These are phyloP conservation scores for Rhynchomys soricoides DNA, from an alignment of 2,113 vertebrate species.

Conservation along the genomic window DNA sequence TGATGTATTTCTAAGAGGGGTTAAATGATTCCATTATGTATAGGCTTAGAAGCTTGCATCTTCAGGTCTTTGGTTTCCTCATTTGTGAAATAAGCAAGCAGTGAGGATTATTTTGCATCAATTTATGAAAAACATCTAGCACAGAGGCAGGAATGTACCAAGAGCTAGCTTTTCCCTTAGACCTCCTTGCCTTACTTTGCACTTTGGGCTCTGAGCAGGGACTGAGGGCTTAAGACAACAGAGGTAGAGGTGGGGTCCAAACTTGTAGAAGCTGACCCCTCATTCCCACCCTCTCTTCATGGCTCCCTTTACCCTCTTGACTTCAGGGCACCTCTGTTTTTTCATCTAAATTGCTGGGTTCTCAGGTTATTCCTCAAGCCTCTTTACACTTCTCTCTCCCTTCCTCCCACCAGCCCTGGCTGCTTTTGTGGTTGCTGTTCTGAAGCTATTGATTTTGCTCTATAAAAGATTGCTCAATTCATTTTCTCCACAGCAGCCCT, in stretches of 20 bases:
- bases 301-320: neutral
- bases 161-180: neutral
- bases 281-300: fast-evolving
- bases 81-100: neutral
- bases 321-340: fast-evolving
- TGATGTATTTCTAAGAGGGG: neutral
- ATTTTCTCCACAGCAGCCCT: slow-evolving; percentile 65
- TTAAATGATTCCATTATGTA: neutral
- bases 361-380: neutral
- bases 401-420: neutral
- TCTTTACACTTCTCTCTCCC: fast-evolving
- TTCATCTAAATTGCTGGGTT: neutral
- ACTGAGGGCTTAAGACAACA: neutral
- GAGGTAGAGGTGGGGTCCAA: neutral
- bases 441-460: slow-evolving; percentile 75
- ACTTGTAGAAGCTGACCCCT: neutral
- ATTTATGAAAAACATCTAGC: neutral
- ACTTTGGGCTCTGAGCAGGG: neutral
- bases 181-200: neutral
- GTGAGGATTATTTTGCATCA: neutral
- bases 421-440: slow-evolving; percentile 31
- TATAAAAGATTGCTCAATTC: slow-evolving; percentile 72
- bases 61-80: slow-evolving; percentile 38
- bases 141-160: neutral
- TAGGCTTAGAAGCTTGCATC: neutral